These are phyloP conservation scores for Pantherophis vulpinus DNA, from an alignment of 2,797 vertebrate species.

Conservation along the genomic window DNA sequence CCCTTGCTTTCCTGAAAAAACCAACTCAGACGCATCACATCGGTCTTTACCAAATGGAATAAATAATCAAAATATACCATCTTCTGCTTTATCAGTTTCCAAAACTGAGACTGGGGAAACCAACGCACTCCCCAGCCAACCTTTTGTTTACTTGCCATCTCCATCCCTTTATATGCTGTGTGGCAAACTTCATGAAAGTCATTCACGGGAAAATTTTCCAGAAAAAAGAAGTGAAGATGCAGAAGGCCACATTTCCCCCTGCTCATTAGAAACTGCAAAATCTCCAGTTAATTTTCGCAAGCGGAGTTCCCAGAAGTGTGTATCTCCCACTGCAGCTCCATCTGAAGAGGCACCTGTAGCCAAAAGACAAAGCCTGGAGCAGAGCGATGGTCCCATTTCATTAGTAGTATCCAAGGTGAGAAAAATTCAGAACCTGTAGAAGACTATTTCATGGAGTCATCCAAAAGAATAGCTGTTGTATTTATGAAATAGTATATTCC, in stretches of 20 bases:
- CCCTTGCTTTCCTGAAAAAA: conserved; percentile 54
- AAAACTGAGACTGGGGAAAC: conserved; percentile 55
- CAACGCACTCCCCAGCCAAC: conserved; percentile 60
- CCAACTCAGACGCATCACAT: conserved; percentile 50
- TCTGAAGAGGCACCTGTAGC: conserved; percentile 55
- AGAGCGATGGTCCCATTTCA: conserved; percentile 62
- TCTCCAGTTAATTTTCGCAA: conserved; percentile 53
- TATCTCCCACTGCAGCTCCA: background rate
- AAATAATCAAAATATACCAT: conserved; percentile 39
- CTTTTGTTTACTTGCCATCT: conserved; percentile 83
- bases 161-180: conserved; percentile 85
- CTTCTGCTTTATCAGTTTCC: background rate
- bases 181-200: conserved; percentile 60
- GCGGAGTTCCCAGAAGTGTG: conserved; percentile 45
- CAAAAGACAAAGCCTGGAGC: conserved; percentile 64
- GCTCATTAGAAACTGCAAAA: background rate
- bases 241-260: background rate
- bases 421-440: background rate
- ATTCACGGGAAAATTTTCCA: conserved; percentile 7
- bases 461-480: background rate
- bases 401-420: conserved; percentile 73
- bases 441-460: background rate
- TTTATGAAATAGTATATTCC: background rate
- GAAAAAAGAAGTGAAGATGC: conserved; percentile 41
- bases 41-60: conserved; percentile 39